These are phyloP conservation scores for Laticauda colubrina DNA, from an alignment of 2,113 vertebrate species.

Conservation along the genomic window DNA sequence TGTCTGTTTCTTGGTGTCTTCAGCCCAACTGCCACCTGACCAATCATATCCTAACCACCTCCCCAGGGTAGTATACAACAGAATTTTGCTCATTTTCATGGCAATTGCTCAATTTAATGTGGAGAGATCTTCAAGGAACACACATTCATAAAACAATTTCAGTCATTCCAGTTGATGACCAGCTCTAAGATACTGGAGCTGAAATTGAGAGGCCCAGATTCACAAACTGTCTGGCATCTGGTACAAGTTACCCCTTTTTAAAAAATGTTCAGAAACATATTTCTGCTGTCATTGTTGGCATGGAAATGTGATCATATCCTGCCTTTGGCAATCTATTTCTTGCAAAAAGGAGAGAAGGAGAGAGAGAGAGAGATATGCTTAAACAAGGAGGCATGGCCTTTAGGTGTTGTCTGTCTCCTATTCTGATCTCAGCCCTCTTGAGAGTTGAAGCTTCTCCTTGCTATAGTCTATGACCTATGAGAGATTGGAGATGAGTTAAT, in stretches of 20 bases:
- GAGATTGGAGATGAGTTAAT: neutral
- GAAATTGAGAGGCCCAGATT: neutral
- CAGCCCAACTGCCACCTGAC: neutral
- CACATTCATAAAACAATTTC: neutral
- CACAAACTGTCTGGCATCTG: neutral
- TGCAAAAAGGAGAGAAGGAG: no score
- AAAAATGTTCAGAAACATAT: neutral
- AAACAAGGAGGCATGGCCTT: neutral
- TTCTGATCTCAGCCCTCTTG: neutral
- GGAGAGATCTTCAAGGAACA: neutral
- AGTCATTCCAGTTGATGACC: neutral
- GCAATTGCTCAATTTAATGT: neutral
- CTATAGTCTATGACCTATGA: neutral
- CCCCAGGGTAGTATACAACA: neutral
- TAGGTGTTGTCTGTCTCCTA: neutral
- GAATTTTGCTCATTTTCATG: neutral
- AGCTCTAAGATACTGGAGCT: neutral
- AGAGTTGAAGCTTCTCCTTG: neutral
- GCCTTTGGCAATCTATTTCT: neutral
- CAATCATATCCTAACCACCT: neutral
- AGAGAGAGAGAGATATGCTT: neutral
- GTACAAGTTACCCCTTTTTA: neutral
- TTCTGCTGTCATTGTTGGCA: neutral
- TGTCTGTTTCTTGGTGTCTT: no score
- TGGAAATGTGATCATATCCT: neutral